Evolutionary conservation across 2,888 invertebrate species (phyloP), one percentile per base, ranked within the genome.

Genomic region (Patella depressa): DNA sequence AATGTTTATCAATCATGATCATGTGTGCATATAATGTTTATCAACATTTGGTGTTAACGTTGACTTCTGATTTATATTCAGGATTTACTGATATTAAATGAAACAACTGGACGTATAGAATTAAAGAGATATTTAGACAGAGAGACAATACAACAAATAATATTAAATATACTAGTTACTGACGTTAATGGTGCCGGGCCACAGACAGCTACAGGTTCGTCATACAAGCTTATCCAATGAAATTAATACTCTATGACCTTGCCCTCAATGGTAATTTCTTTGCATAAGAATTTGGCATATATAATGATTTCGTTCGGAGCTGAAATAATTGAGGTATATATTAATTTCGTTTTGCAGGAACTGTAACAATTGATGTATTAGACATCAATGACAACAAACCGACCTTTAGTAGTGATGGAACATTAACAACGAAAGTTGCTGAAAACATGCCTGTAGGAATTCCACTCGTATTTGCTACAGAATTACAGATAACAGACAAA

Each of bases 61-160:
- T 34, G 5, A 34, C 34, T 34, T 34, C 34, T 34, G 34, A 34
- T 34, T 34, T 3, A 34, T 34, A 34, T 65, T 19, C 65, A 65
- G 65, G 19, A 11, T 3, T 24, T 75, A 53, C 12, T 75, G 12
- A 2, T 45, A 15, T n/a, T 75, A 17, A 71, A 71, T 55, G 45
- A 15, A 17, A 54, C 72, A 17, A 59, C 55, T 34, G 72, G 55
- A 5, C 29, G 34, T 12, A 78, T 71, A 19, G 70, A 54, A 19
- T 54, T 79, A 14, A 76, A 53, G 15, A 19, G 45, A 15, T 7
- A 65, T 17, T 34, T 79, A 34, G 79, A 79, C 69, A 72, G 76
- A 55, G 79, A 79, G 29, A 53, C 17, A 57, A 59, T 71, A 9
- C 45, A 73, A n/a, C n/a, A 29, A 53, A 69, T 79, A 5, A 76